Percentiles rank a stretch among this genome's conserved stretches.
Evolutionary conservation across 2,113 vertebrate genomes (phyloP).

Genomic region (Tiliqua scincoides): DNA sequence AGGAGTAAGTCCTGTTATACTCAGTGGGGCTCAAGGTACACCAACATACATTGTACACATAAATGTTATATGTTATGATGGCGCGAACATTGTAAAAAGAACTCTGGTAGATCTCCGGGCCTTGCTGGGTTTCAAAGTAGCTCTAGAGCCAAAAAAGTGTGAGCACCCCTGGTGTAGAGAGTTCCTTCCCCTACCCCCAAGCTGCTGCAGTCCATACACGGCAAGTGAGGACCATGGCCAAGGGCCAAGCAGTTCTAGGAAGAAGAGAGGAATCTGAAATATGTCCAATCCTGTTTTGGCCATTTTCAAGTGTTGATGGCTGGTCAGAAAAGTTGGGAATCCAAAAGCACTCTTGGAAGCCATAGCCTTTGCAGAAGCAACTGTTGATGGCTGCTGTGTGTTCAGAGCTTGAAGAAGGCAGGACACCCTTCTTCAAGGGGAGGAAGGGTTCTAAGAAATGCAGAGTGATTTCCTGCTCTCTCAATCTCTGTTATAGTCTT

Average conservation of each 20-base stretch:
- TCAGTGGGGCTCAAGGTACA: too few species aligned
- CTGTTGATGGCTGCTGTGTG: background rate
- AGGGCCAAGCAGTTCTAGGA: background rate
- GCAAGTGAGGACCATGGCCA: background rate
- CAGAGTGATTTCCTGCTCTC: background rate
- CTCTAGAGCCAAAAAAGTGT: too few species aligned
- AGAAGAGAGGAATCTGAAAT: background rate
- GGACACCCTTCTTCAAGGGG: background rate
- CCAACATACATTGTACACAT: too few species aligned
- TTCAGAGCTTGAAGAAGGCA: background rate
- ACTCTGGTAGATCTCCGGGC: too few species aligned
- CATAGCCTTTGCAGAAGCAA: background rate
- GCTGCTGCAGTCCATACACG: background rate
- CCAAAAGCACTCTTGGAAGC: background rate
- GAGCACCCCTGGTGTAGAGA: too few species aligned
- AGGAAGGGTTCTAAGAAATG: background rate
- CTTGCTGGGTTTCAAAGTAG: too few species aligned
- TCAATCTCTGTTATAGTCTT: background rate
- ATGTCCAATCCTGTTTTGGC: background rate
- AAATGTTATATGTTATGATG: too few species aligned
- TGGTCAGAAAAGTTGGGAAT: too few species aligned
- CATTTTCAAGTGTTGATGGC: background rate
- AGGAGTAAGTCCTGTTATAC: too few species aligned
- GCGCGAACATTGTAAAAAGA: too few species aligned
- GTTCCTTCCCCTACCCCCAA: background rate